phyloP scores from a whole-genome alignment of 2,797 vertebrate genomes.

The Cirrhinus molitorella region DNA sequence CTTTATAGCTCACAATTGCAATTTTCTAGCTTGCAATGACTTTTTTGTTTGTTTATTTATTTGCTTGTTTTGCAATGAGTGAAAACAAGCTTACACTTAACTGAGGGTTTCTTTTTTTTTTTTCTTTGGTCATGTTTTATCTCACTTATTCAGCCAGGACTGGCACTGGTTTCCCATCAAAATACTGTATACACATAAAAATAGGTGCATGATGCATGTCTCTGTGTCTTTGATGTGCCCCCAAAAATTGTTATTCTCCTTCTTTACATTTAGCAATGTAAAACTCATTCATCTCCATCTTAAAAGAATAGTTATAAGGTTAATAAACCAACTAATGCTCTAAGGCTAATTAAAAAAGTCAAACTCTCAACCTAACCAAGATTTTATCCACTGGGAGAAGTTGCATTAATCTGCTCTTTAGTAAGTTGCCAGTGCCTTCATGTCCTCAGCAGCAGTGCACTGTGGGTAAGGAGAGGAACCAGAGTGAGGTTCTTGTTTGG shows the following conservation, averaged over 20 bases:
- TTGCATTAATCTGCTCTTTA: slow-evolving; percentile 58
- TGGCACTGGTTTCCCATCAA: background rate
- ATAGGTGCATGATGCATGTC: background rate
- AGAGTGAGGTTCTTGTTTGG: slow-evolving; percentile 57
- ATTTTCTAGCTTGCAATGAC: background rate
- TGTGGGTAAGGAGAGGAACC: slow-evolving; percentile 56
- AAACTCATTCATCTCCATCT: background rate
- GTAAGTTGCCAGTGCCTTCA: slow-evolving; percentile 56
- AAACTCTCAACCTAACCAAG: slow-evolving; percentile 42
- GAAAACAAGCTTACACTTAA: background rate
- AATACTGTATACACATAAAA: too few relatives aligned
- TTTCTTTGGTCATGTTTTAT: background rate
- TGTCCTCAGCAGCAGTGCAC: slow-evolving; percentile 53
- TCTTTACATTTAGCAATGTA: background rate
- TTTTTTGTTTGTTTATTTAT: background rate
- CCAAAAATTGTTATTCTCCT: background rate
- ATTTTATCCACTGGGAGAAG: slow-evolving; percentile 42
- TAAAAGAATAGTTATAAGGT: background rate
- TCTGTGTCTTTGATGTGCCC: background rate
- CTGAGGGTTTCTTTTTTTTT: background rate
- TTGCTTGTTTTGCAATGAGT: background rate
- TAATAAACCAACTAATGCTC: background rate
- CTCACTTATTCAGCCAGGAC: background rate
- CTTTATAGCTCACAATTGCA: background rate
- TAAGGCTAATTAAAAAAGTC: background rate